Evolutionary conservation across 2,797 vertebrate species (phyloP).

Genomic region (Pseudomugil gertrudae): DNA sequence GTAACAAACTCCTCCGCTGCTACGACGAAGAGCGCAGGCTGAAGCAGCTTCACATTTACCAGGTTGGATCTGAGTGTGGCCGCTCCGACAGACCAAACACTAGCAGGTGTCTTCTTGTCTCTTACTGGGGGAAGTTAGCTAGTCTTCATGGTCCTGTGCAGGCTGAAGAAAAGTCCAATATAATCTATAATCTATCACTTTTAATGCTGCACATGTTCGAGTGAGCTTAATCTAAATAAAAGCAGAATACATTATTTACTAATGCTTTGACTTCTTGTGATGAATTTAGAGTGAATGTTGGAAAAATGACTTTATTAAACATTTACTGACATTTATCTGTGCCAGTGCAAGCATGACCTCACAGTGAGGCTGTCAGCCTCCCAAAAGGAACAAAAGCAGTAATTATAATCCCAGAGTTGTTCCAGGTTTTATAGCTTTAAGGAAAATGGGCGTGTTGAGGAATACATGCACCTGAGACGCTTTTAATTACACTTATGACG

Average conservation of each 20-base stretch:
- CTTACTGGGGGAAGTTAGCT: too few species aligned
- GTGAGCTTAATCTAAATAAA: too few species aligned
- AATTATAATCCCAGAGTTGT: constrained; percentile 75
- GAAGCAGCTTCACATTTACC: too few species aligned
- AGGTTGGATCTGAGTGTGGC: too few species aligned
- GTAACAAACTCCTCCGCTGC: too few species aligned
- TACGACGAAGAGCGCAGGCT: too few species aligned
- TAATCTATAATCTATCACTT: too few species aligned
- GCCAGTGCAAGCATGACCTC: constrained; percentile 41
- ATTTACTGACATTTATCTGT: background rate
- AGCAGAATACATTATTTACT: background rate
- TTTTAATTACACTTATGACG: constrained; percentile 56
- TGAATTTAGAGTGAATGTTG: background rate
- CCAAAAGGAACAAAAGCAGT: constrained; percentile 78
- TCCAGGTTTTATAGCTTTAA: constrained; percentile 48
- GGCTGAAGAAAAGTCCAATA: too few species aligned
- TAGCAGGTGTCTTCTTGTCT: too few species aligned
- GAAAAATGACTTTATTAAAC: background rate
- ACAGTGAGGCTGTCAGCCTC: constrained; percentile 63
- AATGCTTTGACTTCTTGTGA: background rate
- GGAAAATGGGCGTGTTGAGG: constrained; percentile 40
- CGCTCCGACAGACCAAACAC: too few species aligned
- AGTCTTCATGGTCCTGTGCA: too few species aligned
- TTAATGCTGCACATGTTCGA: too few species aligned
- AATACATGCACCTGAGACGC: constrained; percentile 40